Base-by-base conservation (phyloP, 2,797 vertebrate genomes). In the Tragopan temminckii region DNA sequence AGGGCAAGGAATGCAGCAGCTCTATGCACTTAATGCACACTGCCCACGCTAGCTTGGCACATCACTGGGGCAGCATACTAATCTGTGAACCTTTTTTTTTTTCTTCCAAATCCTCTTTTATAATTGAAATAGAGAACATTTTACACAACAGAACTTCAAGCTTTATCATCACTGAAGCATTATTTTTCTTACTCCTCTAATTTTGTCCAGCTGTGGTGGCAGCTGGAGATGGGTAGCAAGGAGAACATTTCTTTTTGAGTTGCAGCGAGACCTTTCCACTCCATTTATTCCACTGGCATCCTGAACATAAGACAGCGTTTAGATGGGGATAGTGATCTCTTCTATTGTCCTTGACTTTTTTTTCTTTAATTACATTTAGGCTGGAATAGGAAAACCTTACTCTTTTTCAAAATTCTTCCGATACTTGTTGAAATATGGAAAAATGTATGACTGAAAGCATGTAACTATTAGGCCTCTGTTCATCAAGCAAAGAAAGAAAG, bases 301-400 rank as follows among this genome's bases (percentile, higher is more conserved):
- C 43, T 79, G 66, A 85, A 95, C 91, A 83, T 36, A 82, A 92
- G 80, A 84, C 55, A 25, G 13, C 8, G 42, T 88, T 43, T 52
- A 71, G 66, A 72, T 74, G 53, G 38, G 48, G 35, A 48, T 83
- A 72, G 33, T 45, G 61, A 88, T 74, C 89, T 91, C 88, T 92
- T 90, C 16, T 10, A 68, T 58, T 85, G 42, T 68, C 55, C 58
- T 91, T 89, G 67, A 78, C 31, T 25, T 19, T 58, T 58, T 67
- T 68, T 64, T 27, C 74, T 48, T 79, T 86, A 74, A 68, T 70
- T 59, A 69, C 90, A 17, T 59, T 87, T 40, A 67, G 24, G 24
- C 12, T 59, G 42, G 18, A 85, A 83, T 21, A 89, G 80, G 72
- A 94, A 95, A 92, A 31, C 19, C 35, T 86, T 88, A 85, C 50